A percentile compares a stretch with the other conserved stretches of the same genome.
Evolutionary conservation across 2,888 invertebrate genomes (phyloP).

Genomic region (Tinea trinotella): DNA sequence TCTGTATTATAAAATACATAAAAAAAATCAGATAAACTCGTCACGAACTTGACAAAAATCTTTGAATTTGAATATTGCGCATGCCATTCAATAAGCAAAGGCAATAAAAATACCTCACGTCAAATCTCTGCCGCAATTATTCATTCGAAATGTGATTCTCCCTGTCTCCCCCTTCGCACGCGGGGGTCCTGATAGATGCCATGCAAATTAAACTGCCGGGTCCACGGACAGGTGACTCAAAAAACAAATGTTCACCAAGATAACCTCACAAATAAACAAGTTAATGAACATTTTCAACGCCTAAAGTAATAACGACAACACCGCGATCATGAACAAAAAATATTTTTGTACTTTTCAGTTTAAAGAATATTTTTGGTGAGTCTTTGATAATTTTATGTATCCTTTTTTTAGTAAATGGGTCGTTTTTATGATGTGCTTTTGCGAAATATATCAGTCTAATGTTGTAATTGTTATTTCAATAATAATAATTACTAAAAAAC

Average conservation of each 20-base stretch:
- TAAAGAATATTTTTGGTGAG: too few relatives aligned
- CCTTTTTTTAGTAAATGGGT: too few relatives aligned
- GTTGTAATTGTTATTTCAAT: too few relatives aligned
- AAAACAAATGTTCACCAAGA: constrained; percentile 1
- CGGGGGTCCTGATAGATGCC: constrained; percentile 18
- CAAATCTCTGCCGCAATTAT: constrained; percentile 60
- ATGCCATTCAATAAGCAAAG: constrained; percentile 30
- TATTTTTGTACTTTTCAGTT: neutral
- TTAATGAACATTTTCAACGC: constrained; percentile 3
- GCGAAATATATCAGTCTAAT: too few relatives aligned
- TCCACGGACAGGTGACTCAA: constrained; percentile 16
- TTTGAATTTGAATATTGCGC: constrained; percentile 25
- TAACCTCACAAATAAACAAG: constrained; percentile 6
- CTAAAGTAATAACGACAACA: neutral
- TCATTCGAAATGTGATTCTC: constrained; percentile 57
- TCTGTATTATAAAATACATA: neutral
- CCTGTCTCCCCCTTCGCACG: constrained; percentile 23
- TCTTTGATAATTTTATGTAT: too few relatives aligned
- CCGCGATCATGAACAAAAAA: neutral
- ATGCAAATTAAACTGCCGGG: constrained; percentile 30
- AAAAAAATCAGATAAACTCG: neutral
- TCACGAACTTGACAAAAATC: neutral
- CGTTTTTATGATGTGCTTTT: too few relatives aligned
- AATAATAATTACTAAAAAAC: too few relatives aligned
- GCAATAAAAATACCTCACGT: constrained; percentile 64